Conservation (phyloP, 2,113 vertebrate species). For the Osmerus eperlanus region DNA sequence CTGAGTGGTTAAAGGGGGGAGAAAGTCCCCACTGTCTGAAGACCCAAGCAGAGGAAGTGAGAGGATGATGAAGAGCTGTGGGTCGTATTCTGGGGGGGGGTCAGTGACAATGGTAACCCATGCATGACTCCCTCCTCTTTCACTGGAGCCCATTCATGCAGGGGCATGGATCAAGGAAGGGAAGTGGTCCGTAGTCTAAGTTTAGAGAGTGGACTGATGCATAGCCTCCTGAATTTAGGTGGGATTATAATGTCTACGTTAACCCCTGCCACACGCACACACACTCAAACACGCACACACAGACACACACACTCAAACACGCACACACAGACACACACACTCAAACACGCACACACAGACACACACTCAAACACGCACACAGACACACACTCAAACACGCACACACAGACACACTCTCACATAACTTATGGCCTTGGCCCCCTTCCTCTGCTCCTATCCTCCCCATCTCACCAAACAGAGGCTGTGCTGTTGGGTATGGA, state of each 20-base stretch:
- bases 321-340: neutral
- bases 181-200: slow-evolving; percentile 52
- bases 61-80: slow-evolving; percentile 65
- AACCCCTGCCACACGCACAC: slow-evolving; percentile 9
- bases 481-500: slow-evolving; percentile 47
- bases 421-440: slow-evolving; percentile 52
- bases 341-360: neutral
- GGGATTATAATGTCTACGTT: slow-evolving; percentile 63
- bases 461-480: slow-evolving; percentile 59
- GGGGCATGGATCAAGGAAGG: slow-evolving; percentile 47
- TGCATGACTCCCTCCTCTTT: slow-evolving; percentile 16
- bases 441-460: slow-evolving; percentile 52
- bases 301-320: neutral
- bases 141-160: slow-evolving; percentile 55
- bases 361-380: neutral
- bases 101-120: slow-evolving; percentile 48
- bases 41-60: slow-evolving; percentile 55
- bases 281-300: neutral
- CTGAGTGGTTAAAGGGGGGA: slow-evolving; percentile 58
- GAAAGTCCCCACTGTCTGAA: slow-evolving; percentile 72
- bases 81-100: slow-evolving; percentile 44
- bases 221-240: slow-evolving; percentile 47
- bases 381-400: neutral
- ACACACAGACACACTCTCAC: neutral
- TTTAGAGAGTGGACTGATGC: slow-evolving; percentile 9